Conservation (phyloP, 37 sponge, comb jelly and placozoan genomes). For the Axinella damicornis region DNA sequence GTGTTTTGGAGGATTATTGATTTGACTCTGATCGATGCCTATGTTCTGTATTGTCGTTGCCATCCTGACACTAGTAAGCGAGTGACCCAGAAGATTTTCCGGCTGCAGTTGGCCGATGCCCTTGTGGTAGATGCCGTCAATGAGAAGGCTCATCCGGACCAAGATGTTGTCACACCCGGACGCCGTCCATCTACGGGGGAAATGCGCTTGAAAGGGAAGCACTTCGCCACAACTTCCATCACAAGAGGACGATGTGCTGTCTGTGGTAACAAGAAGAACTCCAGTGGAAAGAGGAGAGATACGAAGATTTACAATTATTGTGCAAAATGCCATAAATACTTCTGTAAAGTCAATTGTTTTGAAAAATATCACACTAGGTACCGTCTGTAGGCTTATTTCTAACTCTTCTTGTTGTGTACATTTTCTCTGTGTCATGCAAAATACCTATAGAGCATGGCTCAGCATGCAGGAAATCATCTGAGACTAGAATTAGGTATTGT, state of each 20-base stretch:
- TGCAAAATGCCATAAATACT: too few species aligned
- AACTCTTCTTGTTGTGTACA: too few species aligned
- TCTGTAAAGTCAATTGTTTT: too few species aligned
- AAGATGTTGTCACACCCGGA: background rate
- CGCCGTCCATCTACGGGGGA: background rate
- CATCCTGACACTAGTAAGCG: too few species aligned
- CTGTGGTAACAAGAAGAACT: background rate
- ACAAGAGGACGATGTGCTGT: constrained; percentile 23
- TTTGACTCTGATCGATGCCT: constrained; percentile 8
- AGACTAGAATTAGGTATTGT: too few species aligned
- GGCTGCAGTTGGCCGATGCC: constrained; percentile 7
- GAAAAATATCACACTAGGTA: too few species aligned
- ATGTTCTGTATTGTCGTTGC: background rate
- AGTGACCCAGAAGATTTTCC: background rate
- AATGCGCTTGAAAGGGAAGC: constrained; percentile 17
- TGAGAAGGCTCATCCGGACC: background rate
- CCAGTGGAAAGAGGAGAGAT: too few species aligned
- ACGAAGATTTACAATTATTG: too few species aligned
- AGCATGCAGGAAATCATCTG: too few species aligned
- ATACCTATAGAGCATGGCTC: too few species aligned
- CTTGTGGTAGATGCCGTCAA: background rate
- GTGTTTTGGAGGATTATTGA: constrained; percentile 32
- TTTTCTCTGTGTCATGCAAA: too few species aligned
- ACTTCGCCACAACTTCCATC: background rate
- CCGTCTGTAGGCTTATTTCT: too few species aligned